Base-by-base conservation (phyloP, 2,888 invertebrate species). In the Flexamia atlantica region DNA sequence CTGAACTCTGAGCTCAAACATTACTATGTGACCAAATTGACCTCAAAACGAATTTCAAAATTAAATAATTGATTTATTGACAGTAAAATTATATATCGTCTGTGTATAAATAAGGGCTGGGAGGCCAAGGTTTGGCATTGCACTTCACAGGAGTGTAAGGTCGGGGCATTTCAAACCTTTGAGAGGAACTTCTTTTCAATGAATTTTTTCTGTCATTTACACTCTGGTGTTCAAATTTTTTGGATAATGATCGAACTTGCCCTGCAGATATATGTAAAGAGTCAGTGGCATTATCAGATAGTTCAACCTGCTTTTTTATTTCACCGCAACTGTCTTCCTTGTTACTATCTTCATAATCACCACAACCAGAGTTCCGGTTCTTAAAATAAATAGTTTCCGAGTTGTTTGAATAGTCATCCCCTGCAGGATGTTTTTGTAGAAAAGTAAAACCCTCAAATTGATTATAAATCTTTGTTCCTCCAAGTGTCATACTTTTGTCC, bases 121-220 rank as follows among this genome's bases (percentile, higher is more conserved):
- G 57, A 53, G 79, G 79, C 79, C 79, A 79, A 14, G 79, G 79
- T 32, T 79, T 2, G 20, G 79, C 79, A 79, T 57, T 57, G 17
- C 79, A 79, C 57, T 79, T 79, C 5, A 79, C 79, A 0, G 79
- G 79, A 32, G 57, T 36, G 57, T 79, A 53, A 0, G 72, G 72
- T 14, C 40, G 72, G 9, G 53, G 53, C 50, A 28, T 25, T 42
- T 28, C 74, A 42, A 46, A 76, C n/a, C 25, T 76, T 50, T 25
- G 28, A 1, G 25, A 5, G 1, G 25, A 9, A 36, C 46, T 46
- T 72, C 25, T 72, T 10, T 72, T 72, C 5, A 10, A n/a, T 10
- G 5, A 68, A 10, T 40, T 72, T 28, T 46, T 42, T 12, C 25
- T 28, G 17, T 46, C 28, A 76, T 0, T 76, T 2, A 28, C 25